Base-by-base conservation (phyloP, 1,140 invertebrate genomes). In the Drosophila arawakana region DNA sequence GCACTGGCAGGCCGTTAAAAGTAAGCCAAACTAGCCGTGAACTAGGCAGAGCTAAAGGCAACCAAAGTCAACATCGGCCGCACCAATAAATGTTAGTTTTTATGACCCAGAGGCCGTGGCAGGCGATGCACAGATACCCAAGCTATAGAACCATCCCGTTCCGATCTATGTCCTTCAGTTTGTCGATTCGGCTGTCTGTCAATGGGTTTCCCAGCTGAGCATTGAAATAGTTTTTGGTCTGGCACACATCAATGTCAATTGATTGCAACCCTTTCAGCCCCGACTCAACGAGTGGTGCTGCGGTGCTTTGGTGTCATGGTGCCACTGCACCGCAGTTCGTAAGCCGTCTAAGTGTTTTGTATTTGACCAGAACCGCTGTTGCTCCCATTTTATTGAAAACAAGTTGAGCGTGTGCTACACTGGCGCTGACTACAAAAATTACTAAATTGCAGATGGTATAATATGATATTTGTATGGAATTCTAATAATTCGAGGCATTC, bases 171-270 rank as follows among this genome's bases (percentile, higher is more conserved):
- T 50, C 35, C 11, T 25, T 62, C 43, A 7, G 50, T 35, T 15
- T 7, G 34, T 35, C 50, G 9, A 30, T 52, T 52, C n/a, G 50
- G 34, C 41, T 37, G 63, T 18, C 15, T 11, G 62, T 52, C 18
- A 47, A 41, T 39, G 34, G 44, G 61, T 13, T 50, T n/a, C 35
- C 61, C 58, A 55, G 83, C 65, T 60, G 80, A 72, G 72, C 67
- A 80, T 76, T 69, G 74, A 68, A 74, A 89, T 89, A 88, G 77
- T 89, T 89, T 88, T 78, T 89, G 84, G 84, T 89, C 84, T 89
- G 74, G 78, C 84, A 80, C 72, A 84, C 84, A 88, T 84, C 84
- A 89, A 88, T 88, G 84, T 88, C 84, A 88, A 88, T 88, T 89
- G 84, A 89, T 88, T 84, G 80, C 84, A 83, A 88, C 73, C 83